phyloP scores from a whole-genome alignment of 2,113 vertebrate species.

The Felis chaus region DNA sequence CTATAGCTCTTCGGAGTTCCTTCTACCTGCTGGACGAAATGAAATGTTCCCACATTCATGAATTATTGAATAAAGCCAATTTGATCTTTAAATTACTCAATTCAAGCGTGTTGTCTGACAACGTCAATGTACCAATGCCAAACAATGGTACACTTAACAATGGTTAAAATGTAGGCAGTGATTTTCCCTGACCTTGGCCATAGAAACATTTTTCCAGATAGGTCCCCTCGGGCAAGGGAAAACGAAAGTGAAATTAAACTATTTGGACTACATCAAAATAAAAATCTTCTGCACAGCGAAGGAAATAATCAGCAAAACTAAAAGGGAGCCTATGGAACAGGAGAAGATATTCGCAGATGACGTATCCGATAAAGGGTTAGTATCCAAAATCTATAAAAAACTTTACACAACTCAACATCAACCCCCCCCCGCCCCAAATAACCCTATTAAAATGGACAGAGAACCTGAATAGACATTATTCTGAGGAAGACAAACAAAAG shows the following conservation, averaged over 20 bases:
- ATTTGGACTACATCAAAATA: background rate
- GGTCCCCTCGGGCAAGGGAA: background rate
- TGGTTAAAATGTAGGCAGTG: background rate
- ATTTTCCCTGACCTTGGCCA: background rate
- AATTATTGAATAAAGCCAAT: background rate
- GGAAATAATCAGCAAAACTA: background rate
- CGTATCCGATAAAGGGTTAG: background rate
- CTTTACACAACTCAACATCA: background rate
- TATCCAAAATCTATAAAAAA: background rate
- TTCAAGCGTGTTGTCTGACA: background rate
- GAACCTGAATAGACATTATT: background rate
- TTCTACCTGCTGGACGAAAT: background rate
- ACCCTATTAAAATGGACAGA: background rate
- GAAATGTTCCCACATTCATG: background rate
- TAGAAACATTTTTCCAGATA: background rate
- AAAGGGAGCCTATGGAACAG: background rate
- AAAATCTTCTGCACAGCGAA: background rate
- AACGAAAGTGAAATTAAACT: background rate
- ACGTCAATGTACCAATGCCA: background rate
- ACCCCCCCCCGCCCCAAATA: too few species aligned
- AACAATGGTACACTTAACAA: background rate
- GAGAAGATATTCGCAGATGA: background rate
- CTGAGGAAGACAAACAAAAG: background rate
- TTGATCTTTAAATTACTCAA: background rate
- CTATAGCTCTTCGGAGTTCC: background rate